Evolutionary conservation across 30 jellyfish, hydroid and myxozoan genomes (phyloP), one percentile per base, ranked within the genome.

Genomic region (Clytia hemisphaerica): DNA sequence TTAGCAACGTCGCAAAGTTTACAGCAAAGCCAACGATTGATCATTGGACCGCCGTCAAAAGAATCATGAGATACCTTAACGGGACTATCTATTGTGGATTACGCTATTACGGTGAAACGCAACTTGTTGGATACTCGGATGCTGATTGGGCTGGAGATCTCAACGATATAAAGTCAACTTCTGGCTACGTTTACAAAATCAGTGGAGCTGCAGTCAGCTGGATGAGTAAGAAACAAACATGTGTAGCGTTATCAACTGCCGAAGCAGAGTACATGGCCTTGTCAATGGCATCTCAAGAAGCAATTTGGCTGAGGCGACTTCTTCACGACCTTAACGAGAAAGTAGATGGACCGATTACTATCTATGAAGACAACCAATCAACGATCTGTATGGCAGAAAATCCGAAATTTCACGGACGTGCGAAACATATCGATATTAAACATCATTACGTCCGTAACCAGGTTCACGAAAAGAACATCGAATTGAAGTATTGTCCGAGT

Each of bases 131-230:
- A 2, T 77, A 0, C 46, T 21, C 71, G 12, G 92, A 66, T 77
- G 92, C 92, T 0, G 92, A 77, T 38, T 66, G 71, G 80, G 88
- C 80, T 6, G 88, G 88, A 1, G 83, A 75, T 45, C 25, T 10
- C 6, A 45, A 61, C n/a, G 61, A 29, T 6, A 27, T 73, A 2
- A 71, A 35, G 37, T 49, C 74, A 15, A 71, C 74, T 3, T 71
- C 74, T 18, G 85, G 79, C 5, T 75, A 54, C 45, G 28, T 32
- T 12, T 61, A 49, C 47, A 28, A 26, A 28, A 4, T 60, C 53
- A 38, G 74, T 45, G 65, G 80, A 6, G 80, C 73, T 4, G 53
- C 67, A 2, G 28, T 77, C 37, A 63, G 83, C 28, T 78, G 92
- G 92, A 48, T 6, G 0, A 58, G 83, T 58, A 78, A 57, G 64